Evolutionary conservation across 2,888 invertebrate genomes (phyloP), one percentile per base, ranked within the genome.

Genomic region (Congeria kusceri): DNA sequence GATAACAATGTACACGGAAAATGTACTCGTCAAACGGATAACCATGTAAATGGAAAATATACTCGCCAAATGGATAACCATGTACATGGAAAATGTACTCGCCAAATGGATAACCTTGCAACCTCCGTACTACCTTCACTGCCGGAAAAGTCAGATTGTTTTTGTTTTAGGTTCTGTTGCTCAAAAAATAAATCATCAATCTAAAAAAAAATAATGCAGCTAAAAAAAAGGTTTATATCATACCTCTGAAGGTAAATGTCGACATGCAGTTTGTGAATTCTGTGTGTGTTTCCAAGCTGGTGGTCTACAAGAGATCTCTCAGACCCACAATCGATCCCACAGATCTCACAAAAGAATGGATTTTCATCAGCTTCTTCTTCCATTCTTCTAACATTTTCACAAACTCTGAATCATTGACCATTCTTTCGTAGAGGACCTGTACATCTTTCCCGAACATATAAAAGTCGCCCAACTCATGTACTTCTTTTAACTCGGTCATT

Each of bases 381-480:
- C 63, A 63, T 9, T 63, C 47, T 63, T 63, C 63, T 25, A 63
- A 28, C 20, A 13, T 44, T 5, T 44, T 25, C 63, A 9, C 20
- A 13, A 47, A 25, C 44, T 63, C 63, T 9, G 32, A n/a, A 18
- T 44, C 23, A 2, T 25, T 20, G 5, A 9, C 18, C 5, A 63
- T 25, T 20, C 46, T 59, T 32, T 66, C 72, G 53, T 47, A 73
- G 20, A 66, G 20, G 18, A 20, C 72, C 18, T 73, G 72, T 11
- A 66, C 53, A 28, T 73, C 72, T 23, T 73, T 13, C 7, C 65
- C 72, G 39, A 73, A 73, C 27, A 53, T 49, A 23, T 39, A 65
- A 20, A 66, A 73, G 29, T 73, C 72, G 15, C 72, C 72, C 2
- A 73, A 49, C 46, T 73, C 72, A 27, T 61, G 61, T 27, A 65